These are phyloP conservation scores for Troilus luridus DNA, from an alignment of 2,888 invertebrate genomes.

Conservation along the genomic window DNA sequence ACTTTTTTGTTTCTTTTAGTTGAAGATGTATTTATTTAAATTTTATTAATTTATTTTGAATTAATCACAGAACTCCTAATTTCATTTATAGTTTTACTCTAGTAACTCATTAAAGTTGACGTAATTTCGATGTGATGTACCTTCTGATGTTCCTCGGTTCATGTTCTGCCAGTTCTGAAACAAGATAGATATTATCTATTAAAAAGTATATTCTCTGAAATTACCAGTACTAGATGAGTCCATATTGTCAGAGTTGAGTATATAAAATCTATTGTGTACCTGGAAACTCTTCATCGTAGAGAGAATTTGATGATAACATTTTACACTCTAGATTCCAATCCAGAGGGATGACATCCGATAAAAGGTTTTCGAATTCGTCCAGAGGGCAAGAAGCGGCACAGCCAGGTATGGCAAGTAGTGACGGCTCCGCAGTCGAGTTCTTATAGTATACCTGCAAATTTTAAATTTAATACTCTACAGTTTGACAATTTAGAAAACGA, in stretches of 20 bases:
- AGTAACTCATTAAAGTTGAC: neutral
- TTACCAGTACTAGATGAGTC: too few species aligned
- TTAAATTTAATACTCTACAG: neutral
- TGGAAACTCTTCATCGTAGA: neutral
- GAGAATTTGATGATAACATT: neutral
- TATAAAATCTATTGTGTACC: neutral
- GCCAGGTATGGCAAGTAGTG: slow-evolving; percentile 70
- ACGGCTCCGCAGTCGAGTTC: slow-evolving; percentile 50
- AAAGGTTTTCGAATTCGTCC: slow-evolving; percentile 47
- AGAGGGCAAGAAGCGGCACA: slow-evolving; percentile 61
- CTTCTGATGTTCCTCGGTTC: neutral
- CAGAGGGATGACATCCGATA: slow-evolving; percentile 59
- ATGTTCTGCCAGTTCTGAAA: neutral
- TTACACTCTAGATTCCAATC: slow-evolving; percentile 63
- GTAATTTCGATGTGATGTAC: neutral
- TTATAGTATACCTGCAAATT: slow-evolving; percentile 50
- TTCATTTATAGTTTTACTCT: neutral
- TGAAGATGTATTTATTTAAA: too few species aligned
- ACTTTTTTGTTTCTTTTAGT: too few species aligned
- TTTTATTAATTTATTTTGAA: too few species aligned
- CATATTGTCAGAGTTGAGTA: neutral
- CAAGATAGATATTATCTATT: neutral
- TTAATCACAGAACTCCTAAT: too few species aligned
- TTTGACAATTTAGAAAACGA: too few species aligned
- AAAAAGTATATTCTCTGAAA: neutral